A percentile compares a stretch with the other conserved stretches of the same genome.
Conservation (phyloP, 1,140 invertebrate genomes). For the Melitaea cinxia region DNA sequence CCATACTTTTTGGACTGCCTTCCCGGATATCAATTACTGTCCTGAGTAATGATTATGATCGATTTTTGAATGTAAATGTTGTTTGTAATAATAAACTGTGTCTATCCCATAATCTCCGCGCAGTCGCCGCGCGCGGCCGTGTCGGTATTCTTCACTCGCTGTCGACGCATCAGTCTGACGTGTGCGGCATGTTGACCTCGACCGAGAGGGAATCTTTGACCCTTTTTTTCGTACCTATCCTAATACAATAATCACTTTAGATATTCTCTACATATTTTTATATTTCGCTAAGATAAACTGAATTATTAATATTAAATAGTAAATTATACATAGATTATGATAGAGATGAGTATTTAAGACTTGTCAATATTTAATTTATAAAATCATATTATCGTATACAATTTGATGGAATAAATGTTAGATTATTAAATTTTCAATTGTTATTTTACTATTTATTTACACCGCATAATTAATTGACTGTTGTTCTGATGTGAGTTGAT, state of each 20-base stretch:
- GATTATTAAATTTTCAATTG: constrained; percentile 23
- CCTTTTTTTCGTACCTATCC: constrained; percentile 12
- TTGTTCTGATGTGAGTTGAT: constrained; percentile 1
- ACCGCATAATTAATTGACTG: constrained; percentile 15
- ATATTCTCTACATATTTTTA: constrained; percentile 45
- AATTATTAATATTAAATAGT: constrained; percentile 36
- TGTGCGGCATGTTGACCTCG: constrained; percentile 8
- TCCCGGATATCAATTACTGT: constrained; percentile 26
- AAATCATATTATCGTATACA: constrained; percentile 21
- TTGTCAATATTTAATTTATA: constrained; percentile 25
- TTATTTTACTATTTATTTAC: constrained; percentile 32
- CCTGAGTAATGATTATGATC: constrained; percentile 16
- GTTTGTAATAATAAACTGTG: neutral
- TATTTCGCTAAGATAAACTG: constrained; percentile 36
- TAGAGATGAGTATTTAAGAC: constrained; percentile 16
- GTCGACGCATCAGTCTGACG: constrained; percentile 1
- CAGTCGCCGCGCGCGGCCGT: constrained; percentile 18
- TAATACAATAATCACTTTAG: constrained; percentile 32
- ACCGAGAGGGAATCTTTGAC: constrained; percentile 11
- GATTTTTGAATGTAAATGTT: constrained; percentile 23
- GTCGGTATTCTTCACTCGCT: constrained; percentile 18
- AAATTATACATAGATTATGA: constrained; percentile 35
- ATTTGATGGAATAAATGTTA: constrained; percentile 18
- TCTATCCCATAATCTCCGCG: neutral
- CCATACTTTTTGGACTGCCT: constrained; percentile 26